Evolutionary conservation across 2,888 invertebrate species (phyloP), one percentile per base, ranked within the genome.

Genomic region (Arge pagana): DNA sequence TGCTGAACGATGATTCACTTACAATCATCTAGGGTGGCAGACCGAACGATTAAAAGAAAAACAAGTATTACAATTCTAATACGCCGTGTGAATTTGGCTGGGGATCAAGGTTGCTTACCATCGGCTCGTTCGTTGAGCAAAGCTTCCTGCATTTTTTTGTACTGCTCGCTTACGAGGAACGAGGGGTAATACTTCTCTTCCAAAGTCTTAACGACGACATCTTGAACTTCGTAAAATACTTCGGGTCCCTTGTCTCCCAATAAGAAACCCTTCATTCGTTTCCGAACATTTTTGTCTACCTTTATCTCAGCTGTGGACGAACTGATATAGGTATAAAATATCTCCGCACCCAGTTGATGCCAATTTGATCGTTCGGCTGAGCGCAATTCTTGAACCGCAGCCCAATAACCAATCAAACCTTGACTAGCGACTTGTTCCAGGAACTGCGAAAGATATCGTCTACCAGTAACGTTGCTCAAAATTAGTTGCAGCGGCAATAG

Each of bases 341-440:
- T 90, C 76, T 94, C 93, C n/a, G 91, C 90, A 7, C 90, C 95
- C 21, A 93, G 78, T 66, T 93, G 90, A 76, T 94, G 93, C 84
- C 89, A 89, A 60, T 84, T 84, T 54, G 85, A 85, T 60, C 89
- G 82, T 39, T 87, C 85, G n/a, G 90, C 84, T 51, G 83, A 82
- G 58, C 89, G 83, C 56, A 95, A 77, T 74, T 93, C 91, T 67
- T 94, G 93, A 0, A 93, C 92, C 0, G 90, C 89, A 64, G 84
- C 85, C 87, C 93, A 94, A 70, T 89, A 94, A 0, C 92, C 89
- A 5, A 94, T 85, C 50, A 93, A 77, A n/a, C 89, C 88, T 71
- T 91, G 90, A 21, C 89, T 89, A 62, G 90, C 89, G 62, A 91
- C 82, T 21, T 88, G 88, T 72, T 93, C 90, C 54, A 95, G 78